These are phyloP conservation scores for Vimba vimba DNA, from an alignment of 2,113 vertebrate genomes.

Conservation along the genomic window DNA sequence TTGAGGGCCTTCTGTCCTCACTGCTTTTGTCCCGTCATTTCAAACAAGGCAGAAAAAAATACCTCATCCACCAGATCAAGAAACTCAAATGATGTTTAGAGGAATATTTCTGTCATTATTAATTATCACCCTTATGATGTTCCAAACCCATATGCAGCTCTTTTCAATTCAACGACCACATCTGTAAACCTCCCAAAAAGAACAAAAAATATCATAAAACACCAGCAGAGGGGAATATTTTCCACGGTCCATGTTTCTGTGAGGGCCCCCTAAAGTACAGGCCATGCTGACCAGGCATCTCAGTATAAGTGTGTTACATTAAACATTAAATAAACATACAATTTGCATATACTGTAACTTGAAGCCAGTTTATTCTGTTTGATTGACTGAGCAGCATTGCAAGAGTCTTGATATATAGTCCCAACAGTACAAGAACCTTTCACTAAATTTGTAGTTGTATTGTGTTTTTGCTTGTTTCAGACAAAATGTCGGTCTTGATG, in stretches of 20 bases:
- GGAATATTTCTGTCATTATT: neutral
- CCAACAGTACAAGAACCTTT: neutral
- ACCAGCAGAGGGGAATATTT: neutral
- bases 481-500: no score
- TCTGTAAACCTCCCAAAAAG: neutral
- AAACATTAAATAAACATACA: neutral
- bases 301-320: no score
- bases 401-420: neutral
- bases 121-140: neutral
- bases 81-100: constrained; percentile 19
- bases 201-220: neutral
- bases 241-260: neutral
- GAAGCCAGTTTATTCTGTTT: neutral
- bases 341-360: neutral
- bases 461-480: neutral
- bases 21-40: constrained; percentile 10
- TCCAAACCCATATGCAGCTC: neutral
- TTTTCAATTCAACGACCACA: neutral
- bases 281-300: no score
- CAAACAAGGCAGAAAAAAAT: constrained; percentile 3
- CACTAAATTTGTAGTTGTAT: neutral
- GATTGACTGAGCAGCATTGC: neutral
- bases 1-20: constrained; percentile 8
- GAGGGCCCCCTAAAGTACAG: no score
- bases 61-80: constrained; percentile 1